Base-by-base conservation (phyloP, 2,888 invertebrate species). In the Anticlea derivata region DNA sequence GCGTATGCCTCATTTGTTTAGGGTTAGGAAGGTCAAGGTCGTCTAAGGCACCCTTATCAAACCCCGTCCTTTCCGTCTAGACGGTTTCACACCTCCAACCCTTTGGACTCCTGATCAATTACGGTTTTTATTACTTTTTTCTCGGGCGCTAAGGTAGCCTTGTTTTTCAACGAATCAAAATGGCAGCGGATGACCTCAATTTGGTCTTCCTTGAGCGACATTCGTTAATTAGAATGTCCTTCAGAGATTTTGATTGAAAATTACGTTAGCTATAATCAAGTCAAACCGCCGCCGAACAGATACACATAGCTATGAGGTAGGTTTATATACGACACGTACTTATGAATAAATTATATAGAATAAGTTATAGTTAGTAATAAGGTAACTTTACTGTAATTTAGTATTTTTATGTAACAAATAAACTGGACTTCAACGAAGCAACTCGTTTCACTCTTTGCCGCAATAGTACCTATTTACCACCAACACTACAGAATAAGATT, bases 1-100 rank as follows among this genome's bases (percentile, higher is more conserved):
- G 75, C 73, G 76, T 71, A 72, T 70, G 74, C 68, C 76, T 85
- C 83, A 84, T 87, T 87, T 85, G 86, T 86, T 86, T 84, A 84
- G 86, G 83, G 75, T 80, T 79, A 66, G 72, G 76, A 80, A 86
- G 89, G 86, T 89, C 89, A 90, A 88, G 89, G 89, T 75, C 84
- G 79, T 68, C 78, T 72, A 75, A 79, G 78, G 80, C 80, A 86
- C 86, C 87, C 86, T 86, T 84, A 86, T 86, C 87, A 87, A 80
- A 79, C 76, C 75, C 80, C 81, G 83, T 82, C 83, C 81, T 82
- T 79, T 82, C 80, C 85, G 89, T 89, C 89, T 89, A 89, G 89
- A 89, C 89, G 81, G 74, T 68, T 80, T 83, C 83, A 79, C 87
- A 87, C 87, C 86, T 87, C 71, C 76, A 83, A 85, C 86, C 86